Evolutionary conservation across 2,113 vertebrate genomes (phyloP).

Genomic region (Cryptotis parvus): DNA sequence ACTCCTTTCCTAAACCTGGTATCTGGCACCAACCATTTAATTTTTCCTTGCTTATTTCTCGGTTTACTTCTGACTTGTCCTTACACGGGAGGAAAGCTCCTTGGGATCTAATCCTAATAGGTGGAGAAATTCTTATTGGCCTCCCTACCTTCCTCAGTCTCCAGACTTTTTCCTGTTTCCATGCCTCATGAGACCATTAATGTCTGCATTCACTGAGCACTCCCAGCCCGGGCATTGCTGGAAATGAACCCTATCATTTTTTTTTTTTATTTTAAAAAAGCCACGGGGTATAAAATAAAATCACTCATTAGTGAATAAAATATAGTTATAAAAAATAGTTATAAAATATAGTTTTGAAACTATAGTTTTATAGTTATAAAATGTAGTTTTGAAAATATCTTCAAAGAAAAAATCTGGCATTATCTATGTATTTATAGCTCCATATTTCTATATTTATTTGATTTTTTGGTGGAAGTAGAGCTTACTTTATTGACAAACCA

Average conservation of each 20-base stretch:
- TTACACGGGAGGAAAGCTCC: neutral
- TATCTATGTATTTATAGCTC: neutral
- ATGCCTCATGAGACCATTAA: neutral
- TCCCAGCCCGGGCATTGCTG: too few species aligned
- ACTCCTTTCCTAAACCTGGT: neutral
- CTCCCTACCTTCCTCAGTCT: neutral
- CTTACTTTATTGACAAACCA: neutral
- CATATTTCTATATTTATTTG: neutral
- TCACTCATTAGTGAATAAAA: too few species aligned
- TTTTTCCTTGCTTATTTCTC: neutral
- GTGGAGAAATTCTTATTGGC: neutral
- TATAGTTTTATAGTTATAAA: too few species aligned
- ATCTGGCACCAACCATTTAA: neutral
- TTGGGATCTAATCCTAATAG: neutral
- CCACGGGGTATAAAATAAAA: too few species aligned
- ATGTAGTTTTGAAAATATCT: neutral
- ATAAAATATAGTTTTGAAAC: too few species aligned
- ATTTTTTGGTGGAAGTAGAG: neutral
- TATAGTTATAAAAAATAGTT: too few species aligned
- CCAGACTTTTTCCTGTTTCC: neutral
- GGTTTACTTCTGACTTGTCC: neutral
- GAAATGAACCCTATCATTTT: too few species aligned
- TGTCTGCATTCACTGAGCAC: neutral
- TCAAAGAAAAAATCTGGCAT: neutral
- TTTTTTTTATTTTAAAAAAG: too few species aligned